Conservation (phyloP, 2,797 vertebrate species). For the Denticeps clupeoides region DNA sequence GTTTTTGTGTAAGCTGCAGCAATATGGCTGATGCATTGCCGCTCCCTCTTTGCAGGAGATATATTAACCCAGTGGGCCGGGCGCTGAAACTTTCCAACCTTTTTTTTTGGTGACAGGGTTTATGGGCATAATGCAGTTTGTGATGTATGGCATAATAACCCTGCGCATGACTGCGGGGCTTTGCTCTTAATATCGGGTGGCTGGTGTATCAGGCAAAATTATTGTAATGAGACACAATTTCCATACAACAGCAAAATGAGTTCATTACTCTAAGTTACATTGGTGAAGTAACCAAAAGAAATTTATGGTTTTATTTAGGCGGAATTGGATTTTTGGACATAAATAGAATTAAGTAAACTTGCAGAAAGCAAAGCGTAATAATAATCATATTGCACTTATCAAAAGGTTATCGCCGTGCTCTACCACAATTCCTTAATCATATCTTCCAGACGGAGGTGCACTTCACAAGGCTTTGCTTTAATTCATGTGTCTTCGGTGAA, state of each 20-base stretch:
- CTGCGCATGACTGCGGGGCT: constrained; percentile 65
- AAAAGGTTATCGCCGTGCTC: constrained; percentile 48
- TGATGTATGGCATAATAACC: constrained; percentile 78
- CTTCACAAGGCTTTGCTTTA: constrained; percentile 16
- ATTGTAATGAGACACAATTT: constrained; percentile 76
- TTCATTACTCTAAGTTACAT: constrained; percentile 74
- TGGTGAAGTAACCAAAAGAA: constrained; percentile 62
- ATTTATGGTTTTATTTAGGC: constrained; percentile 65
- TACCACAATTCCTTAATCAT: constrained; percentile 32
- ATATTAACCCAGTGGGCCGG: constrained; percentile 57
- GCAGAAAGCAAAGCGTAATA: constrained; percentile 56
- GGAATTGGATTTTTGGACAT: constrained; percentile 60
- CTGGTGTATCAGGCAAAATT: constrained; percentile 69
- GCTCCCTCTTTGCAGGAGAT: constrained; percentile 49
- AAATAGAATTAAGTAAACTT: constrained; percentile 63
- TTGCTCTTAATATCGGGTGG: constrained; percentile 67
- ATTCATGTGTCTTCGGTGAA: constrained; percentile 8
- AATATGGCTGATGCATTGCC: constrained; percentile 47
- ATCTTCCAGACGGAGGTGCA: constrained; percentile 32
- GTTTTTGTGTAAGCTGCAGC: constrained; percentile 31
- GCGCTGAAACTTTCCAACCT: constrained; percentile 59
- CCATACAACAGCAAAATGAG: constrained; percentile 74
- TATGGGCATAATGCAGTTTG: constrained; percentile 69
- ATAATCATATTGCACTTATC: constrained; percentile 59
- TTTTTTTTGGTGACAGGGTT: constrained; percentile 71